Conservation (phyloP, 2,888 invertebrate genomes). For the Synanthedon tipuliformis region DNA sequence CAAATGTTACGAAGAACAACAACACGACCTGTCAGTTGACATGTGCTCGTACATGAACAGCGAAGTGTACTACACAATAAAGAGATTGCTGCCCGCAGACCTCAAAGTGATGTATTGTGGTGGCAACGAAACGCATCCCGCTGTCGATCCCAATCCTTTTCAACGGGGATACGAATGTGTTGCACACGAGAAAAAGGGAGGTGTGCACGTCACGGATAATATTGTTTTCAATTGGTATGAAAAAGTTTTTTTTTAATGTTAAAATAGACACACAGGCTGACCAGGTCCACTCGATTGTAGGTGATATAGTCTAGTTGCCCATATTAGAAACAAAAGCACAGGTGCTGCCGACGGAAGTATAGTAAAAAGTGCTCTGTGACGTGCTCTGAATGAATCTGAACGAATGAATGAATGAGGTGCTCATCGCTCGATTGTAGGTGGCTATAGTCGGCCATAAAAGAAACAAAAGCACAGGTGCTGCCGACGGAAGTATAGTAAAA, state of each 20-base stretch:
- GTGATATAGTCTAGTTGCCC: too few relatives aligned
- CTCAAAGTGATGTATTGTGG: slow-evolving; percentile 79
- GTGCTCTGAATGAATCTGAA: too few relatives aligned
- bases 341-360: too few relatives aligned
- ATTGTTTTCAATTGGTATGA: slow-evolving; percentile 78
- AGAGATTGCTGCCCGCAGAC: slow-evolving; percentile 87
- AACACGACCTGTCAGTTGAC: slow-evolving; percentile 74
- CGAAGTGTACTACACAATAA: slow-evolving; percentile 83
- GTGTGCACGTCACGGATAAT: slow-evolving; percentile 83
- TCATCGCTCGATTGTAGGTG: too few relatives aligned
- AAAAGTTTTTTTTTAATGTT: background rate
- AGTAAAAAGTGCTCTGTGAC: too few relatives aligned
- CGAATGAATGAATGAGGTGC: too few relatives aligned
- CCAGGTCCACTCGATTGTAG: too few relatives aligned
- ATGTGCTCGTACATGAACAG: slow-evolving; percentile 80
- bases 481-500: too few relatives aligned
- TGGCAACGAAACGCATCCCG: slow-evolving; percentile 36
- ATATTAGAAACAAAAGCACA: too few relatives aligned
- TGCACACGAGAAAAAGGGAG: slow-evolving; percentile 81
- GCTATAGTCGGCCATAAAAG: too few relatives aligned
- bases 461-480: too few relatives aligned
- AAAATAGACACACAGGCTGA: too few relatives aligned
- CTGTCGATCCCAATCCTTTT: slow-evolving; percentile 78
- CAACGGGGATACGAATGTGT: slow-evolving; percentile 71
- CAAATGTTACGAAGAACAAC: slow-evolving; percentile 44